Evolutionary conservation across 2,888 invertebrate genomes (phyloP).

Genomic region (Lithophane ornitopus): DNA sequence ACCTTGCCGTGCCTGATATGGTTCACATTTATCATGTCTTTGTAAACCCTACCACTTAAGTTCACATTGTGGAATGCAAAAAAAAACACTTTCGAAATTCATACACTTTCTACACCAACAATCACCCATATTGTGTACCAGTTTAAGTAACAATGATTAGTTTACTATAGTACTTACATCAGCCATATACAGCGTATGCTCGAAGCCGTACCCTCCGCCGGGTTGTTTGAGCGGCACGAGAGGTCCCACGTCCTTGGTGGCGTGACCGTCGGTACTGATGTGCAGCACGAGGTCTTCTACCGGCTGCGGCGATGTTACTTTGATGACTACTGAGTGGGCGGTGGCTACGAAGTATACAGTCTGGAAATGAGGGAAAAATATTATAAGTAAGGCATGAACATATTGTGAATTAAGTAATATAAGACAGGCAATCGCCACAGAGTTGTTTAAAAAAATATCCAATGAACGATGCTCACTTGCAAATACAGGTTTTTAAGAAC

Average conservation of each 20-base stretch:
- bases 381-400: neutral
- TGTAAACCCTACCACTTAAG: too few species aligned
- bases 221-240: conserved; percentile 62
- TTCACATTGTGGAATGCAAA: too few species aligned
- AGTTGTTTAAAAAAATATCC: neutral
- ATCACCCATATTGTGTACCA: too few species aligned
- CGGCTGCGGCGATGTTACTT: conserved; percentile 85
- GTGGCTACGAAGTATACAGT: conserved; percentile 89
- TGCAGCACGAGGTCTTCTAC: conserved; percentile 86
- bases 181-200: conserved; percentile 83
- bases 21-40: neutral
- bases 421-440: neutral
- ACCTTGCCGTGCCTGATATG: neutral
- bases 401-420: neutral
- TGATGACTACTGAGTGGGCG: conserved; percentile 89
- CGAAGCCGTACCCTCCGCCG: conserved; percentile 76
- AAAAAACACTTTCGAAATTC: too few species aligned
- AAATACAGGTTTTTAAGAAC: neutral
- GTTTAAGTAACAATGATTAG: too few species aligned
- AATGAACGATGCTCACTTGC: neutral
- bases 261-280: conserved; percentile 73
- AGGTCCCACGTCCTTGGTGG: conserved; percentile 67
- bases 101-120: too few species aligned
- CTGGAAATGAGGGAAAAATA: conserved; percentile 67
- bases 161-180: conserved; percentile 71